Base-by-base conservation (phyloP, 2,113 vertebrate species). In the Pao palembangensis region DNA sequence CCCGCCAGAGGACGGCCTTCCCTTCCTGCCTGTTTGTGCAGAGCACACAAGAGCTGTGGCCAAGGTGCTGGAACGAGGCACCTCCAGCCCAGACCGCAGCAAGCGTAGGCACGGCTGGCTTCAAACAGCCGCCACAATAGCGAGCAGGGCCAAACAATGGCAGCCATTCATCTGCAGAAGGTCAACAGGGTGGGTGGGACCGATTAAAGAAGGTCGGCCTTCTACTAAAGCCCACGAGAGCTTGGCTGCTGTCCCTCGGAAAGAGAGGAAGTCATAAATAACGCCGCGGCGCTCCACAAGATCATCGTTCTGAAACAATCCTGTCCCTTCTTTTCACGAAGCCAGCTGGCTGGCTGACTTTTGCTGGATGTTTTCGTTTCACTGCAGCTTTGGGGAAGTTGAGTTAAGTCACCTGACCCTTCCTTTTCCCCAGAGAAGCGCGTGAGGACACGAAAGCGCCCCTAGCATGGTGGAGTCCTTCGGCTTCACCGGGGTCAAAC, bases 191-290 rank as follows among this genome's bases (percentile, higher is more conserved):
- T 81, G 84, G 87, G 84, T 87, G 87, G 87, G 85, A 86, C 86
- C 84, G 82, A 88, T 87, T 88, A 85, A 88, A 88, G 81, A 60
- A 52, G 76, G 71, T 81, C 79, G 51, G 67, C 58, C 68, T 75
- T 80, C 55, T 73, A 76, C 84, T 78, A 77, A 84, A 78, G 73
- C 82, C 73, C 87, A 79, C 79, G 81, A 61, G 59, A 7, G 57
- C 76, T 81, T 75, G 76, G 75, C 86, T 70, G 73, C 70, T 82
- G 71, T 64, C 61, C 28, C 60, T 67, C 75, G 81, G 74, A 89
- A 89, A 86, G 84, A 78, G 25, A 88, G 89, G 85, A 91, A 90
- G 87, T 79, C 69, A 88, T 91, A 88, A 90, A 91, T 91, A 85
- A 89, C 48, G 52, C 73, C 43, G 6, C 61, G 61, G 61, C 75